phyloP scores from a whole-genome alignment of 2,797 vertebrate species.

The Tangara arthus region DNA sequence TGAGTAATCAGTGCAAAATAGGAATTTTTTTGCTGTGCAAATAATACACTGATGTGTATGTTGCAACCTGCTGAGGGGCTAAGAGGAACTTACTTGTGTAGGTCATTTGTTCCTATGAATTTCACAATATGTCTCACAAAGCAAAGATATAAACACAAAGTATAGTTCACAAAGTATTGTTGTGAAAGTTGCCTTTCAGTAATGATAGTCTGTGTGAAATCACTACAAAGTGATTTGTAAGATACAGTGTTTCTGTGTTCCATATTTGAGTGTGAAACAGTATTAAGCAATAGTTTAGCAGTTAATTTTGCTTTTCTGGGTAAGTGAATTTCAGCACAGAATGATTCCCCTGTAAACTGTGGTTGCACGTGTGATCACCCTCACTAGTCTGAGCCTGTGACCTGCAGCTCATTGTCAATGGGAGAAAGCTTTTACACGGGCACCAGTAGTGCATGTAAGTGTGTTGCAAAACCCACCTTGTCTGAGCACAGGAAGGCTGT shows the following conservation, averaged over 20 bases:
- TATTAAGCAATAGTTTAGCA: neutral
- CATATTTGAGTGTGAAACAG: neutral
- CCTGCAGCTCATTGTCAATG: accelerated
- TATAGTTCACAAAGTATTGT: neutral
- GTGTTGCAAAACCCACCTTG: neutral
- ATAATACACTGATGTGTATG: neutral
- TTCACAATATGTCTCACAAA: neutral
- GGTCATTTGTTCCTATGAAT: neutral
- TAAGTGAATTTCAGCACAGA: neutral
- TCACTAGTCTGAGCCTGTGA: neutral
- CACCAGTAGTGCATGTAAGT: neutral
- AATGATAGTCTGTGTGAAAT: neutral
- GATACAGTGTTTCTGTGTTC: neutral
- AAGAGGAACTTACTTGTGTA: neutral
- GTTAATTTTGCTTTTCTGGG: neutral
- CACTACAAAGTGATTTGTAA: neutral
- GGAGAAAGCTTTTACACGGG: neutral
- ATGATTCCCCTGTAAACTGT: neutral
- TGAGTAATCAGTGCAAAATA: neutral
- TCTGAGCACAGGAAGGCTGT: neutral
- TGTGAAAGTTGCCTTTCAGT: neutral
- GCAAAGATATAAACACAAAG: neutral
- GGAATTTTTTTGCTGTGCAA: neutral
- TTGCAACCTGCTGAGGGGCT: neutral
- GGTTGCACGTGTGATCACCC: neutral